Conservation (phyloP, 1,140 invertebrate genomes). For the Nephila pilipes region DNA sequence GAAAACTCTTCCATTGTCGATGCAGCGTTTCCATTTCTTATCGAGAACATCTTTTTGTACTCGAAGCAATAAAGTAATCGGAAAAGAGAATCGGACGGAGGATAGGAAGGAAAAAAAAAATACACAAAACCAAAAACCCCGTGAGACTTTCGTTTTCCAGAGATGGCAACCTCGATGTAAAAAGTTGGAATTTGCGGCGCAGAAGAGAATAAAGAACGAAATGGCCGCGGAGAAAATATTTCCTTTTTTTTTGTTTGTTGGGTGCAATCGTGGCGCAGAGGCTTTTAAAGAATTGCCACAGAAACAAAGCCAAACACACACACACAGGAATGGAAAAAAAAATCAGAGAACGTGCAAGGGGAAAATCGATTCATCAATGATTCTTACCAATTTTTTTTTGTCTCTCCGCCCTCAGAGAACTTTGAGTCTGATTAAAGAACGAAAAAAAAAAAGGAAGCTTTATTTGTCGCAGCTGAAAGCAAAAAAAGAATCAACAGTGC, state of each 20-base stretch:
- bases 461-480: too few species aligned
- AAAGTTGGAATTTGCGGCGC: not conserved
- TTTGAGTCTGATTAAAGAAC: not conserved
- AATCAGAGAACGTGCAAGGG: not conserved
- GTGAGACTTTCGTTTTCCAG: not conserved
- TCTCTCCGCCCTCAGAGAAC: not conserved
- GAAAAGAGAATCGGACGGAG: not conserved
- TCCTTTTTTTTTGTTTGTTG: not conserved
- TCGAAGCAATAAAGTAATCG: conserved; percentile 4
- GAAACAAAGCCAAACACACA: conserved; percentile 19
- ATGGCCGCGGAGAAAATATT: not conserved
- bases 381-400: not conserved
- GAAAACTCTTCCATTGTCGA: not conserved
- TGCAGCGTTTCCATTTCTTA: not conserved
- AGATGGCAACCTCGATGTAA: not conserved
- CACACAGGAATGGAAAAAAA: not conserved
- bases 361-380: not conserved
- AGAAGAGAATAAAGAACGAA: not conserved
- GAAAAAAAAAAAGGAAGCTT: not conserved
- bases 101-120: not conserved
- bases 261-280: not conserved
- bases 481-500: too few species aligned
- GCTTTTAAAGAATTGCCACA: conserved; percentile 20
- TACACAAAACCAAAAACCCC: not conserved
- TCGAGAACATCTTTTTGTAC: not conserved